These are phyloP conservation scores for Erebia aethiops DNA, from an alignment of 2,888 invertebrate genomes.

Conservation along the genomic window DNA sequence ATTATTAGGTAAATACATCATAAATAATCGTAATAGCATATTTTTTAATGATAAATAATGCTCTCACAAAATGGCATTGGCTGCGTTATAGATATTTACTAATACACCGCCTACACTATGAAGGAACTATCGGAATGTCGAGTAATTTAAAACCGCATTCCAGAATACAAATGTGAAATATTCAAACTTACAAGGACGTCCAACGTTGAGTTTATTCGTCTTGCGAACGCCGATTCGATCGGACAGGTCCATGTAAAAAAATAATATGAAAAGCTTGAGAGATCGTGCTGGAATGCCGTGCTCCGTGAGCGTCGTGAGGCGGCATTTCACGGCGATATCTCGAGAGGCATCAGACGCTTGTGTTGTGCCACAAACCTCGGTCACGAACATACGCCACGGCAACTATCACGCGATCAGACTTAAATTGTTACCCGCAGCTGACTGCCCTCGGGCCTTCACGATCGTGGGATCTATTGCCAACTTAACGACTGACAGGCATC, in stretches of 20 bases:
- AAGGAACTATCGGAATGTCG: conserved; percentile 66
- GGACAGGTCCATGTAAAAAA: conserved; percentile 36
- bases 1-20: not conserved
- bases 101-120: conserved; percentile 67
- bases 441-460: conserved; percentile 60
- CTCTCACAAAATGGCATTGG: conserved; percentile 59
- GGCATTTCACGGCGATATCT: conserved; percentile 79
- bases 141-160: conserved; percentile 76
- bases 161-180: conserved; percentile 69
- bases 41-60: conserved; percentile 30
- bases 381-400: conserved; percentile 78
- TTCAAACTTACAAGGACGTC: conserved; percentile 69
- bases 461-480: conserved; percentile 62
- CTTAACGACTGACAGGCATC: conserved; percentile 24
- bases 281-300: conserved; percentile 70
- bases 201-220: conserved; percentile 38
- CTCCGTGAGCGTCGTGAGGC: conserved; percentile 73
- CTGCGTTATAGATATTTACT: conserved; percentile 68
- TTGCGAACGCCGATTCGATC: conserved; percentile 12
- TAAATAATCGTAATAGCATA: not conserved
- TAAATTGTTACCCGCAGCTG: conserved; percentile 77
- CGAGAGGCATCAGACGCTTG: conserved; percentile 66
- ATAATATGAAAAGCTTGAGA: conserved; percentile 55
- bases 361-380: conserved; percentile 72
- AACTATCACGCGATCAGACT: conserved; percentile 56